phyloP scores from a whole-genome alignment of 2,888 invertebrate genomes.

The Augochlorella aurata region DNA sequence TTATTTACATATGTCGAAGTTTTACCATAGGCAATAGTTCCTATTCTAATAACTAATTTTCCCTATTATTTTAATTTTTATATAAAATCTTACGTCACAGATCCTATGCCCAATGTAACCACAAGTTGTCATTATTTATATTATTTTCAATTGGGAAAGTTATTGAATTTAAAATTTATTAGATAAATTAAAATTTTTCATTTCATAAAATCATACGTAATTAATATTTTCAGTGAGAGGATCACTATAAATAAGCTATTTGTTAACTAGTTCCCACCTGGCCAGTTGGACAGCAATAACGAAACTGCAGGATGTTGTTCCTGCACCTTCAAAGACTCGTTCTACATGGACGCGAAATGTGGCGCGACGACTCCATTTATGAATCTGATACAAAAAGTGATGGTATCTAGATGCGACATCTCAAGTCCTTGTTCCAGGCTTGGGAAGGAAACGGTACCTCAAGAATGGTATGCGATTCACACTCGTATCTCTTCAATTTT shows the following conservation, averaged over 20 bases:
- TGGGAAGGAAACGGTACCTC: slow-evolving; percentile 72
- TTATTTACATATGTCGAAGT: no score
- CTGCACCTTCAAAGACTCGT: slow-evolving; percentile 76
- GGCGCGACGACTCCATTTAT: slow-evolving; percentile 73
- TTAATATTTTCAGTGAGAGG: not conserved
- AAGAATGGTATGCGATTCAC: slow-evolving; percentile 70
- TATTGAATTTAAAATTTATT: not conserved
- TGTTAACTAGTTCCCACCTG: slow-evolving; percentile 43
- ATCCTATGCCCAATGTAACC: not conserved
- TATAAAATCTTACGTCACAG: no score
- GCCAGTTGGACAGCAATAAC: slow-evolving; percentile 22
- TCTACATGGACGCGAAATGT: slow-evolving; percentile 74
- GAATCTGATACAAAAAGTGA: slow-evolving; percentile 74
- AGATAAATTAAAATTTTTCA: not conserved
- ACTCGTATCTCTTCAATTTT: not conserved
- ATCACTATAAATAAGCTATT: slow-evolving; percentile 22
- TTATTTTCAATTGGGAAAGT: not conserved
- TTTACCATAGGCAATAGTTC: no score
- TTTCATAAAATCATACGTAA: not conserved
- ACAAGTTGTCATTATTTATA: not conserved
- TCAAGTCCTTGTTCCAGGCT: slow-evolving; percentile 76
- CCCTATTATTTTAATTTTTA: no score
- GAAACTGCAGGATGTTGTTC: slow-evolving; percentile 64
- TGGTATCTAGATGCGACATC: slow-evolving; percentile 77
- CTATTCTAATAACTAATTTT: no score